These are phyloP conservation scores for Periparus ater DNA, from an alignment of 2,797 vertebrate species.

Conservation along the genomic window DNA sequence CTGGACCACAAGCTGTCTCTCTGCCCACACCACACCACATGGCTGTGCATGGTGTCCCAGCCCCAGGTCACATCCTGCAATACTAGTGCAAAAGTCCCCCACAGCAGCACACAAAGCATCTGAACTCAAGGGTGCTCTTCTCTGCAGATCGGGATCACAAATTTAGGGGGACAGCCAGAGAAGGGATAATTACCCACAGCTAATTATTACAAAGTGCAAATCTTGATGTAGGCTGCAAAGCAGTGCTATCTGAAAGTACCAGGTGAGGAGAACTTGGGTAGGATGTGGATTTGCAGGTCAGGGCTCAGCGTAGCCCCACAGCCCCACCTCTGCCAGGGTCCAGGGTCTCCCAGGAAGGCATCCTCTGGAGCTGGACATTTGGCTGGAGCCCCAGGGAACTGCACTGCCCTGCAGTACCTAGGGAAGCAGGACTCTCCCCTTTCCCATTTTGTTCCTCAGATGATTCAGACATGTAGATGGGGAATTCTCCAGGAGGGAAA, in stretches of 20 bases:
- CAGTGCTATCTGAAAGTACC: rapidly evolving
- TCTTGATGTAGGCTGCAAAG: background rate
- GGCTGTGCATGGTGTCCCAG: background rate
- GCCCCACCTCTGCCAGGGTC: background rate
- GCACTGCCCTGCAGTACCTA: background rate
- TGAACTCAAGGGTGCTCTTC: background rate
- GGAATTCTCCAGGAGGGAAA: slow-evolving; percentile 34
- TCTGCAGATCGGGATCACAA: background rate
- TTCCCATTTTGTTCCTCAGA: background rate
- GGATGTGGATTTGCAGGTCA: background rate
- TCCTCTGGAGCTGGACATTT: background rate
- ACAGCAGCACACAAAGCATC: background rate
- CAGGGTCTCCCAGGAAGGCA: background rate
- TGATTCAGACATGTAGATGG: background rate
- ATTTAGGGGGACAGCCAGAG: background rate
- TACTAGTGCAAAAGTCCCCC: background rate
- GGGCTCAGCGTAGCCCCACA: rapidly evolving
- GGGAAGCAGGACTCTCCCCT: background rate
- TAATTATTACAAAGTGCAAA: background rate
- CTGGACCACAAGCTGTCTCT: background rate
- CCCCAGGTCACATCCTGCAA: background rate
- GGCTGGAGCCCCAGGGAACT: rapidly evolving
- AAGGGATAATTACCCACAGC: background rate
- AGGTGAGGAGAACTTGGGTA: rapidly evolving
- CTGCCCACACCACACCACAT: rapidly evolving